Conservation (phyloP, 2,113 vertebrate species). For the Sebastes schlegelii region DNA sequence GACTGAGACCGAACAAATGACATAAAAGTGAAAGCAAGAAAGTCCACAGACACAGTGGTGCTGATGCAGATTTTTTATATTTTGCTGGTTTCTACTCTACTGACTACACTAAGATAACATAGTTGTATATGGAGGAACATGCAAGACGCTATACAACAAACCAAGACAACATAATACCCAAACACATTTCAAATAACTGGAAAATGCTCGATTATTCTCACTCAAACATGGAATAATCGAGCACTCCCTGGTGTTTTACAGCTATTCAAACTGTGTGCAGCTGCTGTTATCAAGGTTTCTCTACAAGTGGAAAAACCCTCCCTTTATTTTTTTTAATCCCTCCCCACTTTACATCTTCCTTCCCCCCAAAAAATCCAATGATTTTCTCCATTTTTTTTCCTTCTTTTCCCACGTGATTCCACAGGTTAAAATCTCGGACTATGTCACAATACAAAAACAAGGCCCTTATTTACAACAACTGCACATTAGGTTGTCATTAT, state of each 20-base stretch:
- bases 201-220: slow-evolving; percentile 40
- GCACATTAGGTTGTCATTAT: slow-evolving; percentile 50
- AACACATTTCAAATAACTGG: slow-evolving; percentile 58
- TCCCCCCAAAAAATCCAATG: background rate
- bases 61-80: slow-evolving; percentile 84
- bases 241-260: slow-evolving; percentile 8
- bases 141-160: slow-evolving; percentile 78
- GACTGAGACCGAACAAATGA: background rate
- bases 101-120: slow-evolving; percentile 80
- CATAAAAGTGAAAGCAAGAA: slow-evolving; percentile 15
- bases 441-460: slow-evolving; percentile 72
- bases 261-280: slow-evolving; percentile 59
- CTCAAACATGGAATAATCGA: slow-evolving; percentile 40
- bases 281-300: slow-evolving; percentile 55
- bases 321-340: slow-evolving; percentile 13
- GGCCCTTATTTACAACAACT: slow-evolving; percentile 77
- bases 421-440: slow-evolving; percentile 67
- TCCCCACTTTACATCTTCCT: background rate
- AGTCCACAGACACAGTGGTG: slow-evolving; percentile 56
- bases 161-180: slow-evolving; percentile 33
- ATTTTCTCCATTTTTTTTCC: background rate
- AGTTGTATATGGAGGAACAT: slow-evolving; percentile 76
- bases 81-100: slow-evolving; percentile 82
- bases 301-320: slow-evolving; percentile 54
- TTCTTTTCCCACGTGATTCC: slow-evolving; percentile 39